Conservation (phyloP, 2,888 invertebrate species). For the Tipula lateralis region DNA sequence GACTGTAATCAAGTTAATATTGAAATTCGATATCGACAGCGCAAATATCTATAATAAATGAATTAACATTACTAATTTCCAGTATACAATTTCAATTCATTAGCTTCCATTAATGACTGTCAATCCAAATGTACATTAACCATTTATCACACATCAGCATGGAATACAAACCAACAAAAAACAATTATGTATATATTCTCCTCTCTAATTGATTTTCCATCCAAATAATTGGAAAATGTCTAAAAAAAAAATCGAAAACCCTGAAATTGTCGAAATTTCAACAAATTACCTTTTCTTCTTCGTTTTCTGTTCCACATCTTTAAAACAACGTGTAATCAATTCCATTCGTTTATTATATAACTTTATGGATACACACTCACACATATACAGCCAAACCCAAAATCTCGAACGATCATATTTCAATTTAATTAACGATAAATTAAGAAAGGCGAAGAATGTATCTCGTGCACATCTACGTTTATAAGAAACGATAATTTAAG, state of each 20-base stretch:
- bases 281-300: neutral
- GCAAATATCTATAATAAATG: neutral
- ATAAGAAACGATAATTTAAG: neutral
- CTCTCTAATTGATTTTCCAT: conserved; percentile 19
- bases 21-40: neutral
- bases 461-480: neutral
- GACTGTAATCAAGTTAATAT: neutral
- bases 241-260: neutral
- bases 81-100: neutral
- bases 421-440: conserved; percentile 19
- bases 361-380: neutral
- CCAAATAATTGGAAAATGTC: neutral
- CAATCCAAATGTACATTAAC: conserved; percentile 11
- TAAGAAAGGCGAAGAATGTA: conserved; percentile 19
- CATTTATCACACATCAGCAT: conserved; percentile 19
- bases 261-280: neutral
- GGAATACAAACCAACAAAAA: neutral
- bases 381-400: neutral
- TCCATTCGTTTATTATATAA: neutral
- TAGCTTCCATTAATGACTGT: conserved; percentile 24
- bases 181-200: neutral
- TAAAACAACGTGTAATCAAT: neutral
- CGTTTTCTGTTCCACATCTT: neutral
- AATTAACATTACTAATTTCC: neutral
- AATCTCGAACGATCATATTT: conserved; percentile 7